Evolutionary conservation across 2,888 invertebrate genomes (phyloP).

Genomic region (Spatulosminthurus flaviceps): DNA sequence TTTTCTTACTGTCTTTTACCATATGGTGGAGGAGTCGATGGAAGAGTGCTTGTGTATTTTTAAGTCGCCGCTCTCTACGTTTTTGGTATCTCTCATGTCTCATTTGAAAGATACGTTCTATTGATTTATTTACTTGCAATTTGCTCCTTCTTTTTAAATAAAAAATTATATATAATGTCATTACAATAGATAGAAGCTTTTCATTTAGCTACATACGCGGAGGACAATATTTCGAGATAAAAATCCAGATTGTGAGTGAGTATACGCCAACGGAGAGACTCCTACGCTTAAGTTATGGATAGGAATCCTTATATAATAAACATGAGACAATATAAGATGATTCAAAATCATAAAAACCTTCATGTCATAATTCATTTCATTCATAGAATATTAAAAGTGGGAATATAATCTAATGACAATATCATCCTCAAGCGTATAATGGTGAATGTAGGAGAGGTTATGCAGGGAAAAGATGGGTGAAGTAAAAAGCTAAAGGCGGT

Average conservation of each 20-base stretch:
- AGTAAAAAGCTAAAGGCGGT: too few relatives aligned
- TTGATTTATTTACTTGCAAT: background rate
- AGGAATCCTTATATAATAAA: background rate
- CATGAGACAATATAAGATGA: slow-evolving; percentile 26
- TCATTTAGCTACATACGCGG: too few relatives aligned
- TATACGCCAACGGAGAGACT: background rate
- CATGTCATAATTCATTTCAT: slow-evolving; percentile 40
- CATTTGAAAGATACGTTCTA: too few relatives aligned
- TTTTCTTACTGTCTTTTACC: background rate
- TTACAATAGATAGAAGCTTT: too few relatives aligned
- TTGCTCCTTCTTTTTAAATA: background rate
- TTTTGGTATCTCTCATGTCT: too few relatives aligned
- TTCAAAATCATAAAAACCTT: slow-evolving; percentile 30
- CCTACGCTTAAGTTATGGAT: slow-evolving; percentile 21
- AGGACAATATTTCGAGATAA: too few relatives aligned
- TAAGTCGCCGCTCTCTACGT: too few relatives aligned
- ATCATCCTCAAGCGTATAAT: background rate
- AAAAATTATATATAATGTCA: background rate
- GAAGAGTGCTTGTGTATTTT: too few relatives aligned
- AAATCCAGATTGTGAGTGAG: background rate
- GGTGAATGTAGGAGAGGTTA: background rate
- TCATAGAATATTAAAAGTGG: background rate
- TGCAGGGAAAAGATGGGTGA: too few relatives aligned
- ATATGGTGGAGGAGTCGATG: too few relatives aligned
- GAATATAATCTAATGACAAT: slow-evolving; percentile 19